A percentile compares a stretch with the other conserved stretches of the same genome.
Conservation (phyloP, 2,797 vertebrate genomes). For the Sphenopsis melanotis region DNA sequence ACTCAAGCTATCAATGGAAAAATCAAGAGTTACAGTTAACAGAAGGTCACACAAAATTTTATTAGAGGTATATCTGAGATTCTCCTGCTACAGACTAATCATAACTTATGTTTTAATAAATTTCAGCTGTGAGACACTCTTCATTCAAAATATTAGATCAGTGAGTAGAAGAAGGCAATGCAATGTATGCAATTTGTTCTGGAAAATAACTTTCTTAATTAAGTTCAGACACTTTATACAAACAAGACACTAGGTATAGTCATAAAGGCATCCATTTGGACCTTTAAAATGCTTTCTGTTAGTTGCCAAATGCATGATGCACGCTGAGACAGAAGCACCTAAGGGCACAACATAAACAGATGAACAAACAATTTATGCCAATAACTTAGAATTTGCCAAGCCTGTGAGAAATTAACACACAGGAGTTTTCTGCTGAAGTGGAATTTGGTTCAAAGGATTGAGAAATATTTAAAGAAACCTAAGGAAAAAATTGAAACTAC, state of each 20-base stretch:
- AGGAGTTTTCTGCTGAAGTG: background rate
- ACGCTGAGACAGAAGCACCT: background rate
- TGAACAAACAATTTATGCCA: conserved; percentile 6
- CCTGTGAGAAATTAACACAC: background rate
- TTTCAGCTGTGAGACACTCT: background rate
- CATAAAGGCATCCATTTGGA: background rate
- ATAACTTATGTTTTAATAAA: background rate
- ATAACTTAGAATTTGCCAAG: background rate
- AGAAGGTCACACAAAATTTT: background rate
- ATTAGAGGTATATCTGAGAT: background rate
- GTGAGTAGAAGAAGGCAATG: background rate
- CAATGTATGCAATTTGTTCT: background rate
- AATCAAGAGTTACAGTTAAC: background rate
- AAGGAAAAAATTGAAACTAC: background rate
- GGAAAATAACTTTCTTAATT: conserved; percentile 33
- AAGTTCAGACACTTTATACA: background rate
- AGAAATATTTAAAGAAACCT: background rate
- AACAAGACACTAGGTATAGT: background rate
- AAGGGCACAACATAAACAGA: conserved; percentile 22
- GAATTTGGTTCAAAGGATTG: background rate
- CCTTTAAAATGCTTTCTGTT: background rate
- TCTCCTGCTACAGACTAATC: background rate
- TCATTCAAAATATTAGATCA: background rate
- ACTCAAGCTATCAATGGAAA: background rate
- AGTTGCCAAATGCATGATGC: background rate